Conservation (phyloP, 2,113 vertebrate genomes). For the Prunella fulvescens region DNA sequence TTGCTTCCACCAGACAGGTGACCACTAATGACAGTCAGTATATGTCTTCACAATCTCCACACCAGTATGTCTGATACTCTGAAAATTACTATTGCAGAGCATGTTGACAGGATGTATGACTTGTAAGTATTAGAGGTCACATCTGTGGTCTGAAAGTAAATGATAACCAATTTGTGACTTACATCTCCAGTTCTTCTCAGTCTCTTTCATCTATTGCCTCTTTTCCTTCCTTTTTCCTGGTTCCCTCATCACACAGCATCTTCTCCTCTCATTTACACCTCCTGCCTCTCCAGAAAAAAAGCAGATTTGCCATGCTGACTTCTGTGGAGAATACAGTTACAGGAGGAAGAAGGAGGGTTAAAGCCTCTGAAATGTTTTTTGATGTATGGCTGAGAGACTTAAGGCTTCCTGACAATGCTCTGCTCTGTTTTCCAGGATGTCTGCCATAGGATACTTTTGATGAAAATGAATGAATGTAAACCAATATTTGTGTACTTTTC, state of each 20-base stretch:
- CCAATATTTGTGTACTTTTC: not conserved
- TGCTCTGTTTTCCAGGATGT: not conserved
- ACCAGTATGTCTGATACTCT: not conserved
- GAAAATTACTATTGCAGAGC: not conserved
- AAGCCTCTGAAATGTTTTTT: not conserved
- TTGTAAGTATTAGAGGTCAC: not conserved
- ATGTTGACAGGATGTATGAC: not conserved
- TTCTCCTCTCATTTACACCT: not conserved
- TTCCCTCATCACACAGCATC: not conserved
- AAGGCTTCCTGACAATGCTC: not conserved
- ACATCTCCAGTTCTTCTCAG: not conserved
- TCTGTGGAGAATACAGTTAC: not conserved
- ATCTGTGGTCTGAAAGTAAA: not conserved
- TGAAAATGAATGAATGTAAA: not conserved
- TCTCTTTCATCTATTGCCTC: not conserved
- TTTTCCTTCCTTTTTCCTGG: not conserved
- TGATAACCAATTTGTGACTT: not conserved
- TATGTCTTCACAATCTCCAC: not conserved
- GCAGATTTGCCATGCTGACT: not conserved
- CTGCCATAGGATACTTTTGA: not conserved
- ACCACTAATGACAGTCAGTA: not conserved
- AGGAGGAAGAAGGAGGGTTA: not conserved
- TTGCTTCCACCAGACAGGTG: not conserved
- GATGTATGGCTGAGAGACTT: not conserved
- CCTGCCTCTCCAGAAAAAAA: not conserved